Conservation (phyloP, 2,888 invertebrate genomes). For the Drosophila quasianomalipes region DNA sequence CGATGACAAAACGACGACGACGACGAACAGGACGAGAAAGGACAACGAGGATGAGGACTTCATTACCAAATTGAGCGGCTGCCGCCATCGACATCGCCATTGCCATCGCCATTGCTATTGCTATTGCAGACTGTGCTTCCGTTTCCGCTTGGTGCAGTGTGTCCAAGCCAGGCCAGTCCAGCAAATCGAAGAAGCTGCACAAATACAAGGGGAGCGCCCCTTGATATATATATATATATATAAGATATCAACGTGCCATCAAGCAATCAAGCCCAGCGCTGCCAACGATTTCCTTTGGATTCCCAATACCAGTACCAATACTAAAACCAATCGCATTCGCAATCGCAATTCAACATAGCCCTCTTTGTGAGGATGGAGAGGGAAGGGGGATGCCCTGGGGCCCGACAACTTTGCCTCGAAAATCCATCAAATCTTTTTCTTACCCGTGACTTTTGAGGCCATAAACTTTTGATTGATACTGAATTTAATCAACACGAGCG, state of each 20-base stretch:
- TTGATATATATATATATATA: slow-evolving; percentile 23
- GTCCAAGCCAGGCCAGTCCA: slow-evolving; percentile 56
- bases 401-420: slow-evolving; percentile 58
- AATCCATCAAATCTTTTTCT: slow-evolving; percentile 72
- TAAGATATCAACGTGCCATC: slow-evolving; percentile 77
- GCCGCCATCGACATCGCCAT: slow-evolving; percentile 38
- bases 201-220: slow-evolving; percentile 49
- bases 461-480: slow-evolving; percentile 81
- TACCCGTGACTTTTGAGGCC: slow-evolving; percentile 76
- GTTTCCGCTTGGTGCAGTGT: slow-evolving; percentile 67
- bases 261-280: slow-evolving; percentile 72
- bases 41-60: slow-evolving; percentile 66
- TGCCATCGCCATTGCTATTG: slow-evolving; percentile 43
- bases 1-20: slow-evolving; percentile 30
- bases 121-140: slow-evolving; percentile 68
- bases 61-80: slow-evolving; percentile 82
- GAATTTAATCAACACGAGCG: slow-evolving; percentile 80
- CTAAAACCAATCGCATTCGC: slow-evolving; percentile 24
- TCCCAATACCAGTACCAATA: slow-evolving; percentile 41
- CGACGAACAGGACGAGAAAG: slow-evolving; percentile 38
- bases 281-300: slow-evolving; percentile 70
- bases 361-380: no score
- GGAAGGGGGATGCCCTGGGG: slow-evolving; percentile 39
- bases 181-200: slow-evolving; percentile 69
- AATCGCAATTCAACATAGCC: slow-evolving; percentile 12